These are phyloP conservation scores for Protonibea diacanthus DNA, from an alignment of 2,797 vertebrate genomes.

Conservation along the genomic window DNA sequence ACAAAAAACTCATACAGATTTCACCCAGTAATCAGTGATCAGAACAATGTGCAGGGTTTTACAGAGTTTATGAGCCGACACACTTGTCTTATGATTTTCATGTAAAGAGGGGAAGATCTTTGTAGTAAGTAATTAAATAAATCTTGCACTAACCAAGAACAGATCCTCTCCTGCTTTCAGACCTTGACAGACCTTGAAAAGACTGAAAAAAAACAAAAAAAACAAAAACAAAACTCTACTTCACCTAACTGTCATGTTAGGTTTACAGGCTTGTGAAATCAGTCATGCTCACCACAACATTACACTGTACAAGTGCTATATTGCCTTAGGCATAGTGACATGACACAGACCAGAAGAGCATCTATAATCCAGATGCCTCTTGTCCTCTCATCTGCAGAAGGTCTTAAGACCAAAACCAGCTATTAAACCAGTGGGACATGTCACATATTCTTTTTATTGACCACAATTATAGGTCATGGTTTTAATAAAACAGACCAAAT, in stretches of 20 bases:
- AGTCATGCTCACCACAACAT: conserved; percentile 8
- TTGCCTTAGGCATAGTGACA: not conserved
- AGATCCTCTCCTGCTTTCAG: not conserved
- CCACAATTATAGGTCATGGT: conserved; percentile 50
- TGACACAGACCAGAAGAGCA: not conserved
- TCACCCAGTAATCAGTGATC: not conserved
- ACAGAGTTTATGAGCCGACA: not conserved
- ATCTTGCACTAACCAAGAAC: conserved; percentile 8
- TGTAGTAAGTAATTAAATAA: not conserved
- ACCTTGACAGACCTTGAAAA: not conserved
- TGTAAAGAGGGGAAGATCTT: not conserved
- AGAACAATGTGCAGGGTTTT: not conserved
- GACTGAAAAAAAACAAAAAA: too few species aligned
- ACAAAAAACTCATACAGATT: not conserved
- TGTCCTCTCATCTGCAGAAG: conserved; percentile 34
- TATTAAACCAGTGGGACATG: conserved; percentile 42
- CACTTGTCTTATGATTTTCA: not conserved
- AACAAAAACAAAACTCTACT: not conserved
- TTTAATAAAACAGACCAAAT: conserved; percentile 42
- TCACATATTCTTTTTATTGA: conserved; percentile 36
- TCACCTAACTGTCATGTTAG: not conserved
- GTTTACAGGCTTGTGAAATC: conserved; percentile 32
- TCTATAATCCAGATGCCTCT: conserved; percentile 1
- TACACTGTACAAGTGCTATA: not conserved
- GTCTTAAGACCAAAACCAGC: conserved; percentile 29